These are phyloP conservation scores for Brachyopa scutellaris DNA, from an alignment of 2,888 invertebrate genomes.

Conservation along the genomic window DNA sequence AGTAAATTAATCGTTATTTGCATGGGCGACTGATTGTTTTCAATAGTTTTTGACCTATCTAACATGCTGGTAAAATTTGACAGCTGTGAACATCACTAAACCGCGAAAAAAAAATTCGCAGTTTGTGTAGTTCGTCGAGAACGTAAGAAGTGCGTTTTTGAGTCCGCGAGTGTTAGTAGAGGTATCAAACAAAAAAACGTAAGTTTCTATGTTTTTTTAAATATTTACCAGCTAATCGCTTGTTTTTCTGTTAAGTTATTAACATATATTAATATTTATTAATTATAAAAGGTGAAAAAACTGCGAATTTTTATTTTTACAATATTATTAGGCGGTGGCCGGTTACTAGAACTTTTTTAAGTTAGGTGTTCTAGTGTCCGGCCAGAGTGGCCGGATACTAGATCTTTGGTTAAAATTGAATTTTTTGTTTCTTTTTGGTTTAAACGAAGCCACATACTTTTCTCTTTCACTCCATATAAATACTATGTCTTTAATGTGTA, in stretches of 20 bases:
- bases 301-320: not conserved
- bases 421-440: not conserved
- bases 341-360: too few relatives aligned
- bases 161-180: not conserved
- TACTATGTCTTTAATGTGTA: not conserved
- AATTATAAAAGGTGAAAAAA: not conserved
- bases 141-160: not conserved
- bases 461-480: not conserved
- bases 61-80: too few relatives aligned
- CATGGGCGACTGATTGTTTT: too few relatives aligned
- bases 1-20: too few relatives aligned
- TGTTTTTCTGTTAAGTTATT: not conserved
- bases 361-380: too few relatives aligned
- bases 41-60: too few relatives aligned
- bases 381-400: not conserved
- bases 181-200: not conserved
- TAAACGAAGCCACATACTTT: not conserved
- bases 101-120: not conserved
- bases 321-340: too few relatives aligned
- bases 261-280: too few relatives aligned
- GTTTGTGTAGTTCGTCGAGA: too few relatives aligned
- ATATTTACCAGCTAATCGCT: not conserved
- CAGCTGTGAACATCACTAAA: too few relatives aligned
- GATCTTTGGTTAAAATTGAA: constrained; percentile 2
- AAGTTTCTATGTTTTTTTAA: not conserved